phyloP scores from a whole-genome alignment of 2,113 vertebrate species.

The Hemicordylus capensis region DNA sequence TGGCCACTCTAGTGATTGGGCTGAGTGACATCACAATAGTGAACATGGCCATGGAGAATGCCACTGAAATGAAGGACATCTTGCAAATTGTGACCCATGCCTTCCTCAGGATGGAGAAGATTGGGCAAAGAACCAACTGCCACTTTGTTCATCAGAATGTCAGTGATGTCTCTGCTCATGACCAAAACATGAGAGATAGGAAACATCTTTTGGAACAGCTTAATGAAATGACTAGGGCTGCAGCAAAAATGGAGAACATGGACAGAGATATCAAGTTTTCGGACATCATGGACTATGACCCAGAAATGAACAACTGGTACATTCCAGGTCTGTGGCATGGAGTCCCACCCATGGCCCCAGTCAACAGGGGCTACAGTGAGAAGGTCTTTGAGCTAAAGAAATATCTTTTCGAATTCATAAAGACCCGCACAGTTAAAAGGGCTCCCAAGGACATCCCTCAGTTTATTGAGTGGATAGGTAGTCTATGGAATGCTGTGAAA shows the following conservation, averaged over 20 bases:
- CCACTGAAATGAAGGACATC: conserved; percentile 65
- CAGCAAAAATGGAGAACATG: conserved; percentile 47
- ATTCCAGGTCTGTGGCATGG: conserved; percentile 69
- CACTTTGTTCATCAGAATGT: conserved; percentile 78
- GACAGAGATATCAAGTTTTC: background rate
- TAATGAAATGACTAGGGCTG: conserved; percentile 70
- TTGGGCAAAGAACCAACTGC: conserved; percentile 71
- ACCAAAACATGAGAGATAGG: conserved; percentile 70
- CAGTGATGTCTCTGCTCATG: conserved; percentile 71
- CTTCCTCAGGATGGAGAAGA: conserved; percentile 67
- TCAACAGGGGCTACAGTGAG: conserved; percentile 69
- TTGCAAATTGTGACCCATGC: conserved; percentile 72
- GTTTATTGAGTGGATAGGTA: conserved; percentile 62
- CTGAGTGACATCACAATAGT: conserved; percentile 75
- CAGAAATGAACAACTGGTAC: conserved; percentile 56
- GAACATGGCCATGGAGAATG: conserved; percentile 73
- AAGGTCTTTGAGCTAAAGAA: conserved; percentile 67
- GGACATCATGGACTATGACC: background rate
- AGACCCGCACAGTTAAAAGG: conserved; percentile 52
- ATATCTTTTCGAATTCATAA: conserved; percentile 65
- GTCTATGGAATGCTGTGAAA: conserved; percentile 47
- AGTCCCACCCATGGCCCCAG: conserved; percentile 64
- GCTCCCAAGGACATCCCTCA: conserved; percentile 55
- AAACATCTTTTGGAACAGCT: conserved; percentile 70
- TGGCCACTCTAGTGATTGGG: conserved; percentile 75